Percentiles rank a stretch among this genome's conserved stretches.
phyloP scores from a whole-genome alignment of 2,888 invertebrate genomes.

The Archaeoteleia sp. region DNA sequence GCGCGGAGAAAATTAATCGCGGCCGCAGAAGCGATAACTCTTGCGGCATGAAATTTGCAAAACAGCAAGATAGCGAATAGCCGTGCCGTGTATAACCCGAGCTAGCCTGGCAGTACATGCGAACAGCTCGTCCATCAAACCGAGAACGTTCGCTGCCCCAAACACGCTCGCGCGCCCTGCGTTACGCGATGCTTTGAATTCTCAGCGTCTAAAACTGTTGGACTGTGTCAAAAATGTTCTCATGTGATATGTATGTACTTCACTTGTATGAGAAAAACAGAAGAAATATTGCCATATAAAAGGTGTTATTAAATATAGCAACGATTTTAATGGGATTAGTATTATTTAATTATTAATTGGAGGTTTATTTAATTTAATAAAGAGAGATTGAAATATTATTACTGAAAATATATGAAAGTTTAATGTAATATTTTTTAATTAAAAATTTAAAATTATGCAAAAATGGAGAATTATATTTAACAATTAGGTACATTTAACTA shows the following conservation, averaged over 20 bases:
- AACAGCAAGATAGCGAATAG: constrained; percentile 67
- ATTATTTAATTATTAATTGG: too few species aligned
- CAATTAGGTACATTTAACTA: too few species aligned
- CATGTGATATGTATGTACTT: constrained; percentile 35
- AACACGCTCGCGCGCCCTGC: constrained; percentile 49
- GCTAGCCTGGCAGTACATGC: constrained; percentile 65
- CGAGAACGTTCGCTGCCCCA: constrained; percentile 56
- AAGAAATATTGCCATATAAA: too few species aligned
- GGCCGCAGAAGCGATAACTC: constrained; percentile 61
- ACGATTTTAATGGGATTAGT: too few species aligned
- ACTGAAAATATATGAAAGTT: too few species aligned
- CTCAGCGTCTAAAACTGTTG: constrained; percentile 44
- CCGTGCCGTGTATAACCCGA: constrained; percentile 61
- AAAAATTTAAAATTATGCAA: too few species aligned
- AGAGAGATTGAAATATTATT: too few species aligned
- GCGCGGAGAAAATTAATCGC: constrained; percentile 62
- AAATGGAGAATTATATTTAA: too few species aligned
- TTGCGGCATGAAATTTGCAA: constrained; percentile 69
- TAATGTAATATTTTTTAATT: too few species aligned
- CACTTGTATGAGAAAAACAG: constrained; percentile 12
- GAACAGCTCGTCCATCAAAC: constrained; percentile 74
- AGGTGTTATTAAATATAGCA: too few species aligned
- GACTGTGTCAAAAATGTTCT: constrained; percentile 31
- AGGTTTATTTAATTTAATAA: too few species aligned
- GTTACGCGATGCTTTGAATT: constrained; percentile 51